phyloP scores from a whole-genome alignment of 2,888 invertebrate genomes.

The Caenorhabditis doughertyi region DNA sequence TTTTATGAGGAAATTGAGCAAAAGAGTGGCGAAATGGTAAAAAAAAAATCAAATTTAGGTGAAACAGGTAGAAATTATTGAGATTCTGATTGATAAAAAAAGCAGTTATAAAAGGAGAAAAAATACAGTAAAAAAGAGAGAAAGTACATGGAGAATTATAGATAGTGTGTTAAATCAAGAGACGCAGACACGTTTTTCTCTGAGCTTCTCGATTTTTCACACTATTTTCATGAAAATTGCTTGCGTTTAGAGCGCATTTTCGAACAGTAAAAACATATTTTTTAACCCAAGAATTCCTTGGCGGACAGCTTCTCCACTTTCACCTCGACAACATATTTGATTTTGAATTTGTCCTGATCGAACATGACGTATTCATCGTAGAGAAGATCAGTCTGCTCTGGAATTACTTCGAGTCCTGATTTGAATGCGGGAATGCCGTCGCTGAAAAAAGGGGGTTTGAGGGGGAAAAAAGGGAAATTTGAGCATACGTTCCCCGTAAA shows the following conservation, averaged over 20 bases:
- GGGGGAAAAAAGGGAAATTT: background rate
- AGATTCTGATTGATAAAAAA: background rate
- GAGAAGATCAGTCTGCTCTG: conserved; percentile 46
- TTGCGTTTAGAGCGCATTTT: too few relatives aligned
- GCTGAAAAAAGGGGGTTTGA: conserved; percentile 30
- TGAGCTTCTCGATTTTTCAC: too few relatives aligned
- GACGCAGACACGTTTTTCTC: too few relatives aligned
- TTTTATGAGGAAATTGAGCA: background rate
- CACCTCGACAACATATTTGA: conserved; percentile 62
- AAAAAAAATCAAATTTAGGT: background rate
- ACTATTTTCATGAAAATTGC: too few relatives aligned
- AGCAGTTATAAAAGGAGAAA: too few relatives aligned
- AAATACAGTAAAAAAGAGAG: background rate
- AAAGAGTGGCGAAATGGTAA: background rate
- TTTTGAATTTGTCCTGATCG: conserved; percentile 48
- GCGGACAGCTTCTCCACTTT: conserved; percentile 41
- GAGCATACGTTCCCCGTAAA: too few relatives aligned
- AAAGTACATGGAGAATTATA: background rate
- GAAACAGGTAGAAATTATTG: background rate
- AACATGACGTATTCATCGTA: conserved; percentile 65
- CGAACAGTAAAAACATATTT: background rate
- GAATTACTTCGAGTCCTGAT: conserved; percentile 17
- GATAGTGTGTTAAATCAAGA: too few relatives aligned
- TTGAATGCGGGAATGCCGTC: conserved; percentile 45
- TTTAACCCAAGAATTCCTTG: conserved; percentile 14